A percentile compares a stretch with the other conserved stretches of the same genome.
phyloP scores from a whole-genome alignment of 2,888 invertebrate species.

The Aethes cnicana region DNA sequence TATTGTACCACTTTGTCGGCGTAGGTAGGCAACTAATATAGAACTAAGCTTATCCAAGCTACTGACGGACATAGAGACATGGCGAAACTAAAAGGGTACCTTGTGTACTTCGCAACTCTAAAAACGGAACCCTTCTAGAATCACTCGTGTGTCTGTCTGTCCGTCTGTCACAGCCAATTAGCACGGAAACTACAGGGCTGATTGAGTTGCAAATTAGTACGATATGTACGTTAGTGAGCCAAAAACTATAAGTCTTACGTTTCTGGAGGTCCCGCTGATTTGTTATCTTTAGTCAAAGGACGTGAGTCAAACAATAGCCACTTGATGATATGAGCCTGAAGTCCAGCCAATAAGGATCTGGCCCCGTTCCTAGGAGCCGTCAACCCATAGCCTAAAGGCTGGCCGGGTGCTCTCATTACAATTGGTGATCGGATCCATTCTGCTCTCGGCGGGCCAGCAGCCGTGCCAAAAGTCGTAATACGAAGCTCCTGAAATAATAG shows the following conservation, averaged over 20 bases:
- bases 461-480: constrained; percentile 84
- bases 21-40: too few relatives aligned
- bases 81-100: too few relatives aligned
- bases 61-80: too few relatives aligned
- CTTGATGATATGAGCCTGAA: constrained; percentile 87
- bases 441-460: constrained; percentile 86
- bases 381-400: constrained; percentile 84
- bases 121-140: too few relatives aligned
- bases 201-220: constrained; percentile 13
- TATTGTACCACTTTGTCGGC: too few relatives aligned
- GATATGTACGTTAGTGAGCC: constrained; percentile 24
- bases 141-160: too few relatives aligned
- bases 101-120: too few relatives aligned
- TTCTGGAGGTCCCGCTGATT: constrained; percentile 76
- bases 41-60: too few relatives aligned
- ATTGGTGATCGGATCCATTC: constrained; percentile 88
- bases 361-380: constrained; percentile 86
- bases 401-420: constrained; percentile 83
- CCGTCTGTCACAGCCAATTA: too few relatives aligned
- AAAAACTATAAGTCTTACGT: constrained; percentile 60
- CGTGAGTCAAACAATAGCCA: constrained; percentile 84
- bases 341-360: constrained; percentile 83
- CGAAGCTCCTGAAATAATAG: constrained; percentile 82
- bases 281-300: constrained; percentile 72
- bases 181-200: too few relatives aligned